Conservation (phyloP, 2,888 invertebrate genomes). For the Parnassius smintheus region DNA sequence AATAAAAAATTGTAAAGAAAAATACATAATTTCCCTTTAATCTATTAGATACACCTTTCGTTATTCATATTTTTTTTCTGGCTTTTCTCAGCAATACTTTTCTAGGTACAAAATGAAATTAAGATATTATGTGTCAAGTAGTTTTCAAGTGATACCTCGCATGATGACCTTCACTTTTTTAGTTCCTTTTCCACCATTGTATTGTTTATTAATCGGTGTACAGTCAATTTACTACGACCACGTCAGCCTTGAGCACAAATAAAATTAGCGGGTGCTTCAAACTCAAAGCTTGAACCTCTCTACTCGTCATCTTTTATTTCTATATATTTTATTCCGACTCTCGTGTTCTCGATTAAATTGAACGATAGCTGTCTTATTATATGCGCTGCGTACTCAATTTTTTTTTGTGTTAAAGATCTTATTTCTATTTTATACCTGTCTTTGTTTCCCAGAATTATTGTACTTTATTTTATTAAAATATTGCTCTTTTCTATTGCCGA, state of each 20-base stretch:
- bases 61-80: no score
- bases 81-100: no score
- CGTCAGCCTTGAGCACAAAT: conserved; percentile 31
- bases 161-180: no score
- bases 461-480: conserved; percentile 7
- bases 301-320: conserved; percentile 43
- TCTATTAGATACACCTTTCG: no score
- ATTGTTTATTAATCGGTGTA: no score
- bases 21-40: no score
- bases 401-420: conserved; percentile 32
- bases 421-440: conserved; percentile 28
- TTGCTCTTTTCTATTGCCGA: conserved; percentile 4
- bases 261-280: conserved; percentile 37
- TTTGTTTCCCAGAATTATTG: conserved; percentile 8
- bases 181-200: no score
- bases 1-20: no score
- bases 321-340: conserved; percentile 39
- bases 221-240: conserved; percentile 20
- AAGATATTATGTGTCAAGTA: no score
- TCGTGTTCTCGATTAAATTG: conserved; percentile 41
- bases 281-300: conserved; percentile 38
- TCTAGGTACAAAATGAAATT: no score
- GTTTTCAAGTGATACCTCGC: no score
- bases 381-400: conserved; percentile 37
- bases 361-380: conserved; percentile 39